Evolutionary conservation across 2,797 vertebrate species (phyloP).

Genomic region (Florisuga fusca): DNA sequence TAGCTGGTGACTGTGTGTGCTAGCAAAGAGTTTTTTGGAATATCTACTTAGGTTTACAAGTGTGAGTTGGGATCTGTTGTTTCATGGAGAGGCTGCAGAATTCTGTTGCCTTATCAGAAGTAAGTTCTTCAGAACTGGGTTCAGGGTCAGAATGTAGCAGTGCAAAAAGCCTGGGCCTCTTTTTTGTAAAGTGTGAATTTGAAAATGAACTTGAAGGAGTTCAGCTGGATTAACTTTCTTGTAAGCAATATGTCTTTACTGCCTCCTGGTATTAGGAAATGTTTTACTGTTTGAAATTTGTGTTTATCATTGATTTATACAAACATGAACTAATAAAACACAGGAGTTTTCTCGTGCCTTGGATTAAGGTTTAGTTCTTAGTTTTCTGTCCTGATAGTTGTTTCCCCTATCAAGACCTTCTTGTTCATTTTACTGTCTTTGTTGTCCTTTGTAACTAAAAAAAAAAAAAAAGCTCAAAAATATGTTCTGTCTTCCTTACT

Average conservation of each 20-base stretch:
- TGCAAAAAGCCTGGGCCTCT: neutral
- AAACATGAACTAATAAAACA: neutral
- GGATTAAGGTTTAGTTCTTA: neutral
- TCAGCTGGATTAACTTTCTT: neutral
- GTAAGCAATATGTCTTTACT: neutral
- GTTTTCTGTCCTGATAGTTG: neutral
- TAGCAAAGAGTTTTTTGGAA: neutral
- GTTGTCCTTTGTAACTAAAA: neutral
- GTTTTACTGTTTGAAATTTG: neutral
- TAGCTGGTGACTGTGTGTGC: neutral
- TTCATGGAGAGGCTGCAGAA: neutral
- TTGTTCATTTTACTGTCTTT: neutral
- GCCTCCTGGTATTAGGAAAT: neutral
- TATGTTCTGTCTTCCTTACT: conserved; percentile 13
- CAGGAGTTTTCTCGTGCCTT: neutral
- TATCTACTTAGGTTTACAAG: neutral
- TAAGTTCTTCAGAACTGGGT: neutral
- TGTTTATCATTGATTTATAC: neutral
- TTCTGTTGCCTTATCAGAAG: neutral
- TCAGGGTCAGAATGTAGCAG: neutral
- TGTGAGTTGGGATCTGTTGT: neutral
- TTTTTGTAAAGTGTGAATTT: neutral
- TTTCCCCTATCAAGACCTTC: neutral
- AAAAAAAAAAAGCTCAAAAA: neutral
- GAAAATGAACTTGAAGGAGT: neutral